Conservation (phyloP, 1,140 invertebrate species). For the Meloidogyne chitwoodi region DNA sequence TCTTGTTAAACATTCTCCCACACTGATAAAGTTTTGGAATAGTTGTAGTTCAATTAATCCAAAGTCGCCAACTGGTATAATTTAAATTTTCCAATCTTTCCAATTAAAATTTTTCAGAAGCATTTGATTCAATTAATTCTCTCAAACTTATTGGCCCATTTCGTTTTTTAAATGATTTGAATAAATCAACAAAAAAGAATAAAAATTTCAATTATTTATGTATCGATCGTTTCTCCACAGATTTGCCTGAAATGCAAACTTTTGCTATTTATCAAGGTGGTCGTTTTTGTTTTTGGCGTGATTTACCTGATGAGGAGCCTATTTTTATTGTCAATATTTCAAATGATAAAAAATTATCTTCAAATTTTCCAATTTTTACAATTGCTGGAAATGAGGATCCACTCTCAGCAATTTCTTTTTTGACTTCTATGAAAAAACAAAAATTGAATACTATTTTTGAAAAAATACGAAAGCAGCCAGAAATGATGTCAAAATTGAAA, state of each 20-base stretch:
- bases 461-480: not conserved
- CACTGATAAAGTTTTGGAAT: constrained; percentile 12
- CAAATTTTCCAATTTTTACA: constrained; percentile 8
- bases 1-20: constrained; percentile 11
- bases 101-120: constrained; percentile 9
- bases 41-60: not conserved
- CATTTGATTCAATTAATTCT: constrained; percentile 1
- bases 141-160: constrained; percentile 13
- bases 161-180: not conserved
- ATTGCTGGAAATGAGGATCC: constrained; percentile 1
- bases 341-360: not conserved
- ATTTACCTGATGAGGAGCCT: not conserved
- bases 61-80: constrained; percentile 1
- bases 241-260: constrained; percentile 34
- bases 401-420: not conserved
- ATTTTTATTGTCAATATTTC: constrained; percentile 1
- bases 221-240: constrained; percentile 14
- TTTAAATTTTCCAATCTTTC: not conserved
- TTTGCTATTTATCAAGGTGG: constrained; percentile 16
- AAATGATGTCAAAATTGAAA: not conserved
- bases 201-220: constrained; percentile 10
- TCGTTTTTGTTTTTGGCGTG: constrained; percentile 31
- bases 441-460: not conserved
- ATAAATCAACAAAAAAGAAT: not conserved
- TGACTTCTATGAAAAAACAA: not conserved